Evolutionary conservation across 2,113 vertebrate species (phyloP), one percentile per base, ranked within the genome.

Genomic region (Neotoma lepida): DNA sequence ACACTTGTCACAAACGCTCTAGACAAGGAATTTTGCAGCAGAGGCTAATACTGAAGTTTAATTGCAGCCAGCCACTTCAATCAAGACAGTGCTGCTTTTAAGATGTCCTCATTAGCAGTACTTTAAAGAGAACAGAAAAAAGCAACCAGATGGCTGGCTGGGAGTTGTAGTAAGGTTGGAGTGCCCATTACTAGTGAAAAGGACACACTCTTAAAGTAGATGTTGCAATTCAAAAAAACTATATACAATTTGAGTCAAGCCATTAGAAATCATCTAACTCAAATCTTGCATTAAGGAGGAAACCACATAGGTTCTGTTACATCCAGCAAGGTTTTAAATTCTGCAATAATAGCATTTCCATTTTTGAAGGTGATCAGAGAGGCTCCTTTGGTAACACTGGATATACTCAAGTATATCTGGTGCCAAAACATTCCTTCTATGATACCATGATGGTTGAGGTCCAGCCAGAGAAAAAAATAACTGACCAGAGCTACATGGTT

Each of bases 51-150:
- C 44, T 91, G 49, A 88, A 84, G 71, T 70, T 90, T 95, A 96
- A 93, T 88, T 93, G 66, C 87, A 94, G 84, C 30, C 58, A 91
- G 92, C 58, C 64, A 94, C 76, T 95, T 90, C 93, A 94, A 91
- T 76, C 56, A 94, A 96, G 58, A 33, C 82, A 88, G 33, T 28
- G 80, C 14, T 56, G 71, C 58, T 82, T 80, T 80, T 35, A 56
- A 93, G 71, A 93, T 49, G 77, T 61, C 84, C 22, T 96, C 64
- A 93, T 86, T 95, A 93, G 41, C 33, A 86, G 76, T 17, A 76
- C n/a, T 92, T 89, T 63, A 61, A 92, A 92, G 17, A 89, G 33
- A 84, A 82, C 44, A 44, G 35, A 85, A 94, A 70, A 70, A 90
- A 74, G 63, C 82, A 88, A 93, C 71, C 81, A 97, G 73, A 94